Percentiles rank a stretch among this genome's conserved stretches.
phyloP scores from a whole-genome alignment of 1,140 invertebrate species.

The Caenorhabditis inopinata region DNA sequence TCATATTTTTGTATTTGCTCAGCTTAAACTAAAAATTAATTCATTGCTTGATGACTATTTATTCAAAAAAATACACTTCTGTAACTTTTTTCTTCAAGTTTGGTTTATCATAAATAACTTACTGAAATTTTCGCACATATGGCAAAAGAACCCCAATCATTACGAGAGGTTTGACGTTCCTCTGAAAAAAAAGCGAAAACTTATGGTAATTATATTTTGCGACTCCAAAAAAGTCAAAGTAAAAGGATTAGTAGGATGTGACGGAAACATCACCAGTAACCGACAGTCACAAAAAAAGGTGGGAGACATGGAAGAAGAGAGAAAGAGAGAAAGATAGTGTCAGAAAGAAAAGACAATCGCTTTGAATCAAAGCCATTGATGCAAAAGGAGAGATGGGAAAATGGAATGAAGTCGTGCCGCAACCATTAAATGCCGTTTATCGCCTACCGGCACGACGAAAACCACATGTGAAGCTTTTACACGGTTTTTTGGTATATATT shows the following conservation, averaged over 20 bases:
- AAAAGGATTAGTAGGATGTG: not conserved
- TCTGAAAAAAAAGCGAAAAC: too few species aligned
- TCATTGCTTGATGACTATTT: too few species aligned
- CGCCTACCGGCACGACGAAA: not conserved
- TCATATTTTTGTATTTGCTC: too few species aligned
- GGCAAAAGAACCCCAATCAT: conserved; percentile 30
- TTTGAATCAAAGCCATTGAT: conserved; percentile 5
- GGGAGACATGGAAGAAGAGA: not conserved
- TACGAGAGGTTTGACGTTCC: not conserved
- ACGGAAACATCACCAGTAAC: not conserved
- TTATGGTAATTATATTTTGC: too few species aligned
- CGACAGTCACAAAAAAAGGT: not conserved
- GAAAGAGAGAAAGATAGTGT: not conserved
- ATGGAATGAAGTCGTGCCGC: conserved; percentile 2
- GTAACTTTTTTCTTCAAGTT: too few species aligned
- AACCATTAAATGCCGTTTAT: conserved; percentile 15
- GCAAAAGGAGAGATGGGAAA: conserved; percentile 17
- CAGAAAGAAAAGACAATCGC: not conserved
- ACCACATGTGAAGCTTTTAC: not conserved
- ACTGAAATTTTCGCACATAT: conserved; percentile 26
- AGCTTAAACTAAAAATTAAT: not conserved
- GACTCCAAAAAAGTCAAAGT: not conserved
- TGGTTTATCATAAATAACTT: not conserved
- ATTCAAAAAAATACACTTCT: too few species aligned
- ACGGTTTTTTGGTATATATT: not conserved